phyloP scores from a whole-genome alignment of 37 sponge, comb jelly and placozoan species.

The Beroe forskalii region DNA sequence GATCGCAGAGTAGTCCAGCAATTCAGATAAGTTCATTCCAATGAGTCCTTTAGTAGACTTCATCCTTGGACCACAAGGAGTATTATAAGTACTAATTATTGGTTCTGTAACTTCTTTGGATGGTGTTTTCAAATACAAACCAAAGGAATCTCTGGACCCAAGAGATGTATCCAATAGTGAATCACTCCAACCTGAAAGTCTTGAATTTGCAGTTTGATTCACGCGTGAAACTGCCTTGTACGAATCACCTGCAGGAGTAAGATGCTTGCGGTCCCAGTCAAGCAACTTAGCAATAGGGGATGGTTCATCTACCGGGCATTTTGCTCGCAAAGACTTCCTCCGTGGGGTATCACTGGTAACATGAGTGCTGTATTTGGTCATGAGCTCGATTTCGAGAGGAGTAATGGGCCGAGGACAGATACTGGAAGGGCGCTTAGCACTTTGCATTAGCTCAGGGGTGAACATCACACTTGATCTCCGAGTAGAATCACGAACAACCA shows the following conservation, averaged over 20 bases:
- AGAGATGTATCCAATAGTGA: neutral
- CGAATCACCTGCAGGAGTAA: neutral
- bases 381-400: neutral
- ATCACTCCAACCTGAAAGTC: neutral
- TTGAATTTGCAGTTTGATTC: neutral
- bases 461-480: neutral
- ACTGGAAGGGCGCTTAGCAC: neutral
- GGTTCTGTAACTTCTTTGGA: neutral
- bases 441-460: constrained; percentile 1
- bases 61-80: neutral
- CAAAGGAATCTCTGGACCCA: neutral
- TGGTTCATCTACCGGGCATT: neutral
- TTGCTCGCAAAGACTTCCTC: neutral
- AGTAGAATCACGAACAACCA: neutral
- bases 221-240: neutral
- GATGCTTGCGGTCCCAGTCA: neutral
- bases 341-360: neutral
- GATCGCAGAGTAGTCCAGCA: neutral
- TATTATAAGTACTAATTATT: neutral
- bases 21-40: neutral
- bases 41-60: neutral
- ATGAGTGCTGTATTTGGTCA: neutral
- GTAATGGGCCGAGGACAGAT: neutral
- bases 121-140: neutral
- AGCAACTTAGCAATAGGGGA: neutral